Base-by-base conservation (phyloP, 2,797 vertebrate species). In the Scleropages formosus region DNA sequence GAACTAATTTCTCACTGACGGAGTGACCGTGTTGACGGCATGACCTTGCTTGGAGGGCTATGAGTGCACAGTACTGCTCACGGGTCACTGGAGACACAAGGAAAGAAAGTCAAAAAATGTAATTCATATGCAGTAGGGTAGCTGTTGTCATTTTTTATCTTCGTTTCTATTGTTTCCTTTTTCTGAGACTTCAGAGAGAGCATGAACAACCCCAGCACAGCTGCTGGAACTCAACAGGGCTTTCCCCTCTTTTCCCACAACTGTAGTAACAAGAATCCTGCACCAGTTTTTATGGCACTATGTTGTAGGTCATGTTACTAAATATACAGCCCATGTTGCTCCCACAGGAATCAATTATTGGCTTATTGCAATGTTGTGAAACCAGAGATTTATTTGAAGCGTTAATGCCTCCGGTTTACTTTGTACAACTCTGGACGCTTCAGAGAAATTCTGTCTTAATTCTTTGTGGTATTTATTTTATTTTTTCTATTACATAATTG, bases 281-380 rank as follows among this genome's bases (percentile, higher is more conserved):
- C 24, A 22, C 67, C 69, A 47, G 69, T 22, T 22, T 51, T 53
- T 67, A 44, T 66, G 46, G 64, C 22, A 10, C 47, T 12, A 44
- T 16, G 47, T 16, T 53, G n/a, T 49, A 22, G 47, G n/a, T 47
- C 11, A 69, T 49, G 18, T 56, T 69, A 24, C n/a, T 24, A 69
- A 69, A 69, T 18, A 69, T 49, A 26, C 49, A 69, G 13, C 24
- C 27, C 13, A 1, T 69, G 46, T 24, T 69, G 66, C 47, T 53
- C 24, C 51, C 67, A 69, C 18, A 69, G 67, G 67, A 69, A 53
- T 56, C 18, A 56, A 22, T 69, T 13, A 46, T 51, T 69, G 46
- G 18, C 49, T 69, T 26, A 22, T 53, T 69, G 51, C 46, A 20
- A 22, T 22, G n/a, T 46, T 46, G 39, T 44, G 46, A 39, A 26